phyloP scores from a whole-genome alignment of 2,888 invertebrate genomes.

The Elgonia sp. region DNA sequence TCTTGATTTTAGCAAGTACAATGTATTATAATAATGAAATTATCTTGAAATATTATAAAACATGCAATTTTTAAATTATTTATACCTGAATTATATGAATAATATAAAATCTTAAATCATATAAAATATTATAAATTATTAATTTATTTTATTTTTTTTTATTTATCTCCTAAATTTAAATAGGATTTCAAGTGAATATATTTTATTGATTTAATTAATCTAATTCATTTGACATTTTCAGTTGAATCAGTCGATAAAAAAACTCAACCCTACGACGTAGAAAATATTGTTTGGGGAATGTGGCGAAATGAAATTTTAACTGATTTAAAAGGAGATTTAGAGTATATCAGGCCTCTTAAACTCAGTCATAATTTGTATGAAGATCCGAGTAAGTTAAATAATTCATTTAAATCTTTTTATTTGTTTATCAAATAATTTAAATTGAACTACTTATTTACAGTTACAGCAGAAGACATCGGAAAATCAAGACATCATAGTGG shows the following conservation, averaged over 20 bases:
- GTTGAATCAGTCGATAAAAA: constrained; percentile 12
- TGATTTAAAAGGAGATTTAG: constrained; percentile 84
- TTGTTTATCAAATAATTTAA: constrained; percentile 9
- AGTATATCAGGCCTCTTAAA: constrained; percentile 89
- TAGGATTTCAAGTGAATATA: no score
- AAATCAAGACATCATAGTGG: constrained; percentile 88
- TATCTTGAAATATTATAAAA: no score
- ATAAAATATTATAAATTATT: no score
- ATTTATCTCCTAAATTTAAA: no score
- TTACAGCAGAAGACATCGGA: constrained; percentile 80
- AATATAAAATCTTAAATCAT: no score
- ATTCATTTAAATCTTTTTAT: constrained; percentile 1
- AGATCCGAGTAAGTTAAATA: constrained; percentile 86
- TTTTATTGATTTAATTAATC: no score
- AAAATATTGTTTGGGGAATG: constrained; percentile 51
- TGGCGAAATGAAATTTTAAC: constrained; percentile 77
- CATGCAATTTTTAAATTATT: no score
- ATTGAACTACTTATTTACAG: constrained; percentile 13
- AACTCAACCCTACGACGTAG: constrained; percentile 28
- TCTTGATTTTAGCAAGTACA: no score
- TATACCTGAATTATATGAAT: no score
- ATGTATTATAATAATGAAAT: no score
- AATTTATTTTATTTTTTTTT: no score
- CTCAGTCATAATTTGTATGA: constrained; percentile 87
- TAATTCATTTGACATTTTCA: no score